Base-by-base conservation (phyloP, 2,888 invertebrate genomes). In the Anthophora plumipes region DNA sequence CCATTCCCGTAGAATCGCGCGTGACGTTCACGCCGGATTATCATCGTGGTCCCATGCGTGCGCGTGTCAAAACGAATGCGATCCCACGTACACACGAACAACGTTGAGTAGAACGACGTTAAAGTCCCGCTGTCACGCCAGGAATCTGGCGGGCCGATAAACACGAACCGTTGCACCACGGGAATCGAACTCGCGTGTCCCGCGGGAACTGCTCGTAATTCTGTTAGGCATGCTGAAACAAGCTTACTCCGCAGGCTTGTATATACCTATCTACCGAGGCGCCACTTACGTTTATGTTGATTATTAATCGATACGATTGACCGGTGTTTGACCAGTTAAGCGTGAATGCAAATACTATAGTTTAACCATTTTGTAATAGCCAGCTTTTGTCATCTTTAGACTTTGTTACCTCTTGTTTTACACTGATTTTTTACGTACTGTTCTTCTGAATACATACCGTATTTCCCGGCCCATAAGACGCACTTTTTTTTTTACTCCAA, bases 131-230 rank as follows among this genome's bases (percentile, higher is more conserved):
- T 80, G 77, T 80, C 84, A 71, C 73, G 63, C 50, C 67, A 52
- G 61, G 39, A 52, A 54, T 55, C 68, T 46, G 71, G 31, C 52
- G 61, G 6, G 3, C 59, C 70, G 39, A 75, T 69, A 48, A 72
- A 73, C 69, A 69, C 48, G 59, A 37, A 74, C 48, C 74, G 55
- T 52, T 48, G 20, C 50, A 46, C 67, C 20, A 55, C 55, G 50
- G 77, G 71, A 39, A 68, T 68, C 73, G 59, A 37, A 43, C 48
- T 82, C 75, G 79, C 84, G 77, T 83, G 83, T 82, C 84, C 82
- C 82, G 17, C 75, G 72, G 84, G 85, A 73, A 77, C 64, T 71
- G 70, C 75, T 86, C 84, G 83, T 88, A 85, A 87, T 80, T 86
- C 82, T 71, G 66, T 85, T 79, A 80, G 61, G 69, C 54, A 54